phyloP scores from a whole-genome alignment of 2,888 invertebrate genomes.

The Diarsia brunnea region DNA sequence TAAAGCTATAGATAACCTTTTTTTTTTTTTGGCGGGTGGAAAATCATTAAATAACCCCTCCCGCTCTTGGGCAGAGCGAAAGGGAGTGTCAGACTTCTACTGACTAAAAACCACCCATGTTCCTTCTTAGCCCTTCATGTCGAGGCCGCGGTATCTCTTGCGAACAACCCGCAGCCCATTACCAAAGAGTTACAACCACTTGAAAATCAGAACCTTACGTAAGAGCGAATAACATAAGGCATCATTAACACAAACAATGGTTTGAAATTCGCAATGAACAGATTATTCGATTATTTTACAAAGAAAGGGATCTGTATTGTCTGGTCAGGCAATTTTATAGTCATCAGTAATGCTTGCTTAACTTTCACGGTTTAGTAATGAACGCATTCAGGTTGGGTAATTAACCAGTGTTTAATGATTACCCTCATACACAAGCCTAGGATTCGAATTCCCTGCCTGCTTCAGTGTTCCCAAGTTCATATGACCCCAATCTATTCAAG shows the following conservation, averaged over 20 bases:
- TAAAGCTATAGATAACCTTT: not conserved
- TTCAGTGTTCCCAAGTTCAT: too few species aligned
- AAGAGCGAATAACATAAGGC: slow-evolving; percentile 35
- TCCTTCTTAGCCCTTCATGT: too few species aligned
- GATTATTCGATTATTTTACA: slow-evolving; percentile 55
- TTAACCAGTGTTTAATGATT: not conserved
- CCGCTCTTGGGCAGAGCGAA: too few species aligned
- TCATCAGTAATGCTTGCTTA: slow-evolving; percentile 29
- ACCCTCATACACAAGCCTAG: not conserved
- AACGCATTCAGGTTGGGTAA: not conserved
- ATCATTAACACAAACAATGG: slow-evolving; percentile 52
- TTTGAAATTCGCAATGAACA: slow-evolving; percentile 45
- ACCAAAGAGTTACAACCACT: not conserved
- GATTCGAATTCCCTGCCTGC: too few species aligned
- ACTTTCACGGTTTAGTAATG: slow-evolving; percentile 16
- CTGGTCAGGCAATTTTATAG: slow-evolving; percentile 23
- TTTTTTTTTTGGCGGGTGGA: too few species aligned
- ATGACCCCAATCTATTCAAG: too few species aligned
- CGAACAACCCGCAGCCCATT: too few species aligned
- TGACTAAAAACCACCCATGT: too few species aligned
- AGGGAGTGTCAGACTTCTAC: too few species aligned
- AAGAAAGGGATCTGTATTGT: slow-evolving; percentile 52
- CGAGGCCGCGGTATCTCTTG: too few species aligned
- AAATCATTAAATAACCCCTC: too few species aligned
- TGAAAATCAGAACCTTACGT: slow-evolving; percentile 26